phyloP scores from a whole-genome alignment of 2,797 vertebrate genomes.

The Catostomus latipinnis region DNA sequence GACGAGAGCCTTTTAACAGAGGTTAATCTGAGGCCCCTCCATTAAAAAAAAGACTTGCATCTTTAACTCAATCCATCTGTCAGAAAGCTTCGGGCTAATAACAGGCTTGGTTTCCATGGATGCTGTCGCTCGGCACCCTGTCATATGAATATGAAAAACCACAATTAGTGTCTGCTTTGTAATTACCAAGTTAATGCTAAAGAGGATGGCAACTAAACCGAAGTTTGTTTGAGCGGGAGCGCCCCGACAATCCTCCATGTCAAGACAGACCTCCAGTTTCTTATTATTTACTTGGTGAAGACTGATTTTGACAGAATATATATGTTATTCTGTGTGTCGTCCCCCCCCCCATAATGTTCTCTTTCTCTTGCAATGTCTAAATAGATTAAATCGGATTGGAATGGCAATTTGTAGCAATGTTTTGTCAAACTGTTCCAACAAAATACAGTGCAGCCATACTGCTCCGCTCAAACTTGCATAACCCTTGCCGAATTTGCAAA shows the following conservation, averaged over 20 bases:
- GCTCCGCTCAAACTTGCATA: not conserved
- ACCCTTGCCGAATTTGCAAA: too few species aligned
- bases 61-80: conserved; percentile 60
- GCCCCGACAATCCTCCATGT: conserved; percentile 2
- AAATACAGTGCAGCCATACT: not conserved
- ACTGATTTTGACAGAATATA: conserved; percentile 32
- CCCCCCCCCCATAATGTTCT: not conserved
- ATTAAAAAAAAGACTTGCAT: conserved; percentile 47
- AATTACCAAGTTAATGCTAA: conserved; percentile 39
- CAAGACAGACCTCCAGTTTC: conserved; percentile 24
- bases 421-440: conserved; percentile 9
- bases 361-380: conserved; percentile 9
- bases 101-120: conserved; percentile 34
- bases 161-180: conserved; percentile 47
- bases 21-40: conserved; percentile 53
- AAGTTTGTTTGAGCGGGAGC: conserved; percentile 22
- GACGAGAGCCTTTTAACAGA: conserved; percentile 10
- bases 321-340: conserved; percentile 2
- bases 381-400: conserved; percentile 8
- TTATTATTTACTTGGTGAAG: conserved; percentile 8
- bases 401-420: not conserved
- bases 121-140: conserved; percentile 49
- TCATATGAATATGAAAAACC: conserved; percentile 55
- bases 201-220: conserved; percentile 41
- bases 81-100: conserved; percentile 51